Evolutionary conservation across 2,888 invertebrate species (phyloP).

Genomic region (Dexiosoma caninum): DNA sequence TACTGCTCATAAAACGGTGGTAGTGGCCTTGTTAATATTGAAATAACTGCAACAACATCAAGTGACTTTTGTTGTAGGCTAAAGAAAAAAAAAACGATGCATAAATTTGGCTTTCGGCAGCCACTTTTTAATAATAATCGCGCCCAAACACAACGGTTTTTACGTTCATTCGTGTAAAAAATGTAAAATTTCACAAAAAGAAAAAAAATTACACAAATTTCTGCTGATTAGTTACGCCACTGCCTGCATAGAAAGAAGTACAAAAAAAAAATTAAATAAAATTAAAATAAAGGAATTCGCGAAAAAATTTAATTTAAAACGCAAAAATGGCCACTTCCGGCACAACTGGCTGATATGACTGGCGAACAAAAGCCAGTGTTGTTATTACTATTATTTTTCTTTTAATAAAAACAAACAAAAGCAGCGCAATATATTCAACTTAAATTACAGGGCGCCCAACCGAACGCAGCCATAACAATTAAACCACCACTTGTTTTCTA

Average conservation of each 20-base stretch:
- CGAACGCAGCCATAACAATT: slow-evolving; percentile 24
- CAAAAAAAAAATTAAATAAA: slow-evolving; percentile 16
- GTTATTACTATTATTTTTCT: too few relatives aligned
- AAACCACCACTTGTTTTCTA: slow-evolving; percentile 53
- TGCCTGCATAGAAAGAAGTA: not conserved
- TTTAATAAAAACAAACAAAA: slow-evolving; percentile 54
- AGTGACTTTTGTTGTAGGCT: not conserved
- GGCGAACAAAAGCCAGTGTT: slow-evolving; percentile 46
- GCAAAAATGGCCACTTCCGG: slow-evolving; percentile 70
- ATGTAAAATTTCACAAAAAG: slow-evolving; percentile 18
- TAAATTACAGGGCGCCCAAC: slow-evolving; percentile 51
- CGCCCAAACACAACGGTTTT: slow-evolving; percentile 24
- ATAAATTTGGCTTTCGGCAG: slow-evolving; percentile 47
- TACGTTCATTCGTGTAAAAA: slow-evolving; percentile 15
- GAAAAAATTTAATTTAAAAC: slow-evolving; percentile 68
- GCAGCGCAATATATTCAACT: slow-evolving; percentile 38
- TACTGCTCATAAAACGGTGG: slow-evolving; percentile 62
- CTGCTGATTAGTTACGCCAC: slow-evolving; percentile 65
- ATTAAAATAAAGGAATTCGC: slow-evolving; percentile 39
- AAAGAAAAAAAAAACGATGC: slow-evolving; percentile 3
- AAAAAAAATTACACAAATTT: slow-evolving; percentile 66
- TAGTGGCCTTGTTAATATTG: slow-evolving; percentile 23
- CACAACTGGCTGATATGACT: slow-evolving; percentile 47
- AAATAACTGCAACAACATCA: slow-evolving; percentile 20
- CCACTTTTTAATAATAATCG: slow-evolving; percentile 42